A percentile compares a stretch with the other conserved stretches of the same genome.
These are phyloP conservation scores for Drosophila orena DNA, from an alignment of 1,140 invertebrate species.

Conservation along the genomic window DNA sequence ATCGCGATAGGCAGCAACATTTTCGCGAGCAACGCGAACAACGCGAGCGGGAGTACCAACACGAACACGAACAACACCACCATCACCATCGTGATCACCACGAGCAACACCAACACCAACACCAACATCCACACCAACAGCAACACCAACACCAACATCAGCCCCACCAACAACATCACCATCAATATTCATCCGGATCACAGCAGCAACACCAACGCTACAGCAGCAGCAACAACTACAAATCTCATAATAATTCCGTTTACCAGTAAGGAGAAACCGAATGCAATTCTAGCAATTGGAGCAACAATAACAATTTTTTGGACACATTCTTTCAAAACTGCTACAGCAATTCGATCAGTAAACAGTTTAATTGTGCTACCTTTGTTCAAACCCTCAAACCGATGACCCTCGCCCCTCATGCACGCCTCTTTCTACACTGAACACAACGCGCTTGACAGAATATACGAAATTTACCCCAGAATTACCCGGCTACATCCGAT, in stretches of 20 bases:
- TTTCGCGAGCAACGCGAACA: constrained; percentile 46
- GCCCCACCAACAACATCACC: constrained; percentile 40
- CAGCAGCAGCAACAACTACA: constrained; percentile 74
- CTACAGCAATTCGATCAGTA: constrained; percentile 67
- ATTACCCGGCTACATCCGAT: constrained; percentile 12
- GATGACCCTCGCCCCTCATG: constrained; percentile 34
- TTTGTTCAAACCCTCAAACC: constrained; percentile 19
- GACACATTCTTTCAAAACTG: constrained; percentile 67
- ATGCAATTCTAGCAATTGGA: constrained; percentile 41
- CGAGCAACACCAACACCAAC: constrained; percentile 35
- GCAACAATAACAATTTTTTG: constrained; percentile 53
- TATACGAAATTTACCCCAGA: constrained; percentile 35
- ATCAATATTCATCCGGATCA: constrained; percentile 53
- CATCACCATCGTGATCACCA: constrained; percentile 21
- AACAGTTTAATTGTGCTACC: constrained; percentile 83
- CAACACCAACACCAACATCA: constrained; percentile 3
- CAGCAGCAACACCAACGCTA: constrained; percentile 70
- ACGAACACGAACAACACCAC: constrained; percentile 28
- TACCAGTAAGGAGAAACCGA: constrained; percentile 74
- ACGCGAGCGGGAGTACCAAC: constrained; percentile 52
- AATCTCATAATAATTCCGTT: constrained; percentile 84
- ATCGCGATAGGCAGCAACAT: constrained; percentile 37
- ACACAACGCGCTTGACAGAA: constrained; percentile 46
- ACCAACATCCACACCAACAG: constrained; percentile 21
- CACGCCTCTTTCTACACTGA: constrained; percentile 66